A percentile compares a stretch with the other conserved stretches of the same genome.
Conservation (phyloP, 2,888 invertebrate species). For the Drosophila aldrichi region DNA sequence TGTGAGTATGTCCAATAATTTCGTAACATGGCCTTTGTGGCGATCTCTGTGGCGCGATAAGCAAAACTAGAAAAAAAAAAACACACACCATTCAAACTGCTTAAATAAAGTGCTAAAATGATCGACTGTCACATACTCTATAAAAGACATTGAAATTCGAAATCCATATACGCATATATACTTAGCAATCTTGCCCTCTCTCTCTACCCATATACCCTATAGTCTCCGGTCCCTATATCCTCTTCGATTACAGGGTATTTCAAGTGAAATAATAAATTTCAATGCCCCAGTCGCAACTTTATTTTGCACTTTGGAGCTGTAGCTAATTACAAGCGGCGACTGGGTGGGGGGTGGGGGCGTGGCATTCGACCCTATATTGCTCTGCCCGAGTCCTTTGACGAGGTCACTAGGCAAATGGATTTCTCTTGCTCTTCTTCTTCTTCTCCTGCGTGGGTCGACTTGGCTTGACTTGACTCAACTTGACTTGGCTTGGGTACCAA, state of each 20-base stretch:
- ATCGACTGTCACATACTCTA: constrained; percentile 22
- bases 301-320: constrained; percentile 53
- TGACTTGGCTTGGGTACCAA: neutral
- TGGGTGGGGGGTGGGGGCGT: neutral
- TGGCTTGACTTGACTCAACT: neutral
- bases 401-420: constrained; percentile 40
- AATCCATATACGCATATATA: neutral
- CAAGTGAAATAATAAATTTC: constrained; percentile 17
- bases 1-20: constrained; percentile 70
- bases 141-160: neutral
- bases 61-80: constrained; percentile 34
- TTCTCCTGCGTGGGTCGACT: constrained; percentile 28
- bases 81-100: neutral
- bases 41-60: constrained; percentile 75
- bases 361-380: constrained; percentile 8
- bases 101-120: neutral
- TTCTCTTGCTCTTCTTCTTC: neutral
- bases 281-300: constrained; percentile 43
- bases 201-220: neutral
- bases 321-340: constrained; percentile 47
- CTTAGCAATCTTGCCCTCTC: neutral
- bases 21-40: constrained; percentile 82
- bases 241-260: constrained; percentile 32
- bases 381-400: constrained; percentile 32
- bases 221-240: too few relatives aligned